Percentiles rank a stretch among this genome's conserved stretches.
phyloP scores from a whole-genome alignment of 2,797 vertebrate genomes.

The Neopelma chrysocephalum region DNA sequence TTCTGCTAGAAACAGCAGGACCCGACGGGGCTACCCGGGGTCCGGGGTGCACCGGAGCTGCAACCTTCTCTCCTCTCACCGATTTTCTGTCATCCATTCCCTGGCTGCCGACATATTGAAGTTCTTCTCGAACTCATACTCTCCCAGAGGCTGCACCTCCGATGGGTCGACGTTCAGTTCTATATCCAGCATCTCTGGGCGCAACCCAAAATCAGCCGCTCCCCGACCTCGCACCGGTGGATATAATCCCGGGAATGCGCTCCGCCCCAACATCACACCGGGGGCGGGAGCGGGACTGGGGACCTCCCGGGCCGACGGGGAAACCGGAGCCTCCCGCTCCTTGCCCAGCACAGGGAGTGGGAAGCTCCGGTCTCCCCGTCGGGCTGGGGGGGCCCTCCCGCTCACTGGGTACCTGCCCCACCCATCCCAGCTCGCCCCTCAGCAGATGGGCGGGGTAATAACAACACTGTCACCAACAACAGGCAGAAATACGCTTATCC shows the following conservation, averaged over 20 bases:
- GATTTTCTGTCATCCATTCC: neutral
- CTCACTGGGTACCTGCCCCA: neutral
- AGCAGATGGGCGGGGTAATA: neutral
- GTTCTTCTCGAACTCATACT: neutral
- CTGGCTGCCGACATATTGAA: neutral
- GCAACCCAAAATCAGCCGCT: neutral
- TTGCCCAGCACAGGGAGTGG: accelerated
- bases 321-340: too few relatives aligned
- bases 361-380: neutral
- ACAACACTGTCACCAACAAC: neutral
- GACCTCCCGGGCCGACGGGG: neutral
- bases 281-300: neutral
- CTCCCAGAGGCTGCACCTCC: neutral
- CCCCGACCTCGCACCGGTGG: accelerated
- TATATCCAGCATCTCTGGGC: neutral
- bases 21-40: neutral
- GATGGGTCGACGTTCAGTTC: neutral
- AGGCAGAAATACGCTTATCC: neutral
- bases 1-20: neutral
- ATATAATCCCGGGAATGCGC: neutral
- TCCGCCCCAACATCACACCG: neutral
- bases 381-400: neutral
- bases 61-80: neutral
- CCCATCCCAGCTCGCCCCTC: neutral
- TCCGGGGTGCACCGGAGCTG: neutral